Percentiles rank a stretch among this genome's conserved stretches.
These are phyloP conservation scores for Elgonia sp. DNA, from an alignment of 2,888 invertebrate species.

Conservation along the genomic window DNA sequence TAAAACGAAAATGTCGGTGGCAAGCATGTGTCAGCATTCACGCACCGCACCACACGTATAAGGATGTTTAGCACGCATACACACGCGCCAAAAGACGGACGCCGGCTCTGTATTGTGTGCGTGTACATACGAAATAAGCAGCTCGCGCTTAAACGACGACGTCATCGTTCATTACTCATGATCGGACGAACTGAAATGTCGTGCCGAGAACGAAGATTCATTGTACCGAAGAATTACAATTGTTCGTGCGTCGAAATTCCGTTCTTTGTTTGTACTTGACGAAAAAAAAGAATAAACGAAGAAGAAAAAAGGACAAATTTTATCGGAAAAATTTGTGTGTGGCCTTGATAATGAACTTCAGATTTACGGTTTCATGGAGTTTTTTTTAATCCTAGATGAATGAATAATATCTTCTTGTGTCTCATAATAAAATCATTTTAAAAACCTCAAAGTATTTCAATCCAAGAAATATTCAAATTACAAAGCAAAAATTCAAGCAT, in stretches of 20 bases:
- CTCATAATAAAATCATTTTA: too few species aligned
- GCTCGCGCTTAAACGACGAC: constrained; percentile 78
- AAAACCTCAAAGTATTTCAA: too few species aligned
- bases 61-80: constrained; percentile 56
- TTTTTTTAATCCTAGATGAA: too few species aligned
- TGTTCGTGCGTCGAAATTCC: constrained; percentile 55
- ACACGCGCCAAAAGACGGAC: constrained; percentile 47
- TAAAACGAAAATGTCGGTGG: constrained; percentile 62
- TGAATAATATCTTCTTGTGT: too few species aligned
- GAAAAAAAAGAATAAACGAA: not conserved
- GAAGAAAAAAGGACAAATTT: too few species aligned
- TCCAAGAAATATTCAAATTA: too few species aligned
- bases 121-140: constrained; percentile 68
- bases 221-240: constrained; percentile 69
- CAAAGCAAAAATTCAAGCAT: too few species aligned
- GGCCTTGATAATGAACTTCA: too few species aligned
- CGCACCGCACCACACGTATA: constrained; percentile 45
- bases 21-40: constrained; percentile 70
- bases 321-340: too few species aligned
- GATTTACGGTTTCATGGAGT: too few species aligned
- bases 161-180: constrained; percentile 80
- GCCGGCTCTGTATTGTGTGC: constrained; percentile 38
- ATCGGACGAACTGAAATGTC: constrained; percentile 68
- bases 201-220: constrained; percentile 66
- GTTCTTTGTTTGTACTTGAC: constrained; percentile 55